Base-by-base conservation (phyloP, 2,888 invertebrate species). In the Archips xylosteana region DNA sequence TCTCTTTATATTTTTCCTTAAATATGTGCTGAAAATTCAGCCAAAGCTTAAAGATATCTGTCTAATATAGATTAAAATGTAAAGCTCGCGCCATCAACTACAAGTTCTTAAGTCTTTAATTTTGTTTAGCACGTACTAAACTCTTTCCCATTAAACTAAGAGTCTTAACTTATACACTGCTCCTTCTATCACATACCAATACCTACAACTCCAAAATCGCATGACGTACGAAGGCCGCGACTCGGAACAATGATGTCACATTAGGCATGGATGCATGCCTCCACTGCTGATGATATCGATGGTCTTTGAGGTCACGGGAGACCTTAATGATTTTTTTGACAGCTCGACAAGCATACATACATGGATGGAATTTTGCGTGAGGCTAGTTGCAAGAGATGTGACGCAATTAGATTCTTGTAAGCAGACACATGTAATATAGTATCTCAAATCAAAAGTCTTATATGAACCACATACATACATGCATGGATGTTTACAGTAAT, bases 181-280 rank as follows among this genome's bases (percentile, higher is more conserved):
- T 5, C 23, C 47, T 13, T 69, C 65, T 77, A 68, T 51, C 34
- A 65, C 8, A 34, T 72, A 60, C 4, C 36, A 67, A 75, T 67
- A 47, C 75, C 78, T 74, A 72, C 65, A 70, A 71, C 63, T 34
- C 72, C 76, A 61, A 78, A 78, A 74, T 75, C 68, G 69, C 78
- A 79, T 79, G 78, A 78, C 79, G 74, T 70, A 57, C 82, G 85
- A 87, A 91, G 89, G 91, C 85, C 87, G 82, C 82, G 89, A 88
- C 86, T 89, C 87, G 87, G 89, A 89, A 89, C 88, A 88, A 87
- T 91, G 92, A 92, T 88, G 91, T 92, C 91, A 92, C 91, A 91
- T 91, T 88, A 32, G 13, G 54, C 57, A 67, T 63, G 47, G 63
- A 69, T 69, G 59, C 69, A 61, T 54, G 70, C 70, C 39, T 49